A percentile compares a stretch with the other conserved stretches of the same genome.
Conservation (phyloP, 2,797 vertebrate species). For the Chanos chanos region DNA sequence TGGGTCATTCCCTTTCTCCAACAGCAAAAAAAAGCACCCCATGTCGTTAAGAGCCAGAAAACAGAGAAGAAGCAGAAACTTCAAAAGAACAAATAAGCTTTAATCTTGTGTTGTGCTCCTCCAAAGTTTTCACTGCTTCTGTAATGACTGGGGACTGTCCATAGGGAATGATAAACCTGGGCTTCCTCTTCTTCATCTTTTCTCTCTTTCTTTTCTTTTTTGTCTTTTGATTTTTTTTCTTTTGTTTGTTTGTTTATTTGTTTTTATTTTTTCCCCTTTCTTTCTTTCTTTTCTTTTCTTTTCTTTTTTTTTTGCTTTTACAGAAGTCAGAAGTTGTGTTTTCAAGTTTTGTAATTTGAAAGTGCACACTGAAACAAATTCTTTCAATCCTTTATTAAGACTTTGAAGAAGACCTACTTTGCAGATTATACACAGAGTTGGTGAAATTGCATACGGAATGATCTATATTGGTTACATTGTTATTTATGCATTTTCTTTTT, state of each 20-base stretch:
- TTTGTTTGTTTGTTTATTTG: no score
- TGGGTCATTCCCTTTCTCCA: slow-evolving; percentile 60
- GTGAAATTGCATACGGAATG: no score
- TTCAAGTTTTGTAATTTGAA: slow-evolving; percentile 24
- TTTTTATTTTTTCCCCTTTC: no score
- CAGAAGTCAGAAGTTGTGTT: slow-evolving; percentile 1
- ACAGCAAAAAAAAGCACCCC: slow-evolving; percentile 50
- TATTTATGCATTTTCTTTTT: no score
- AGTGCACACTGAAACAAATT: slow-evolving; percentile 12
- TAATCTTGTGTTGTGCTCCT: slow-evolving; percentile 60
- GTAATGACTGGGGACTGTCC: slow-evolving; percentile 43
- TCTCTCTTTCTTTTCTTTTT: no score
- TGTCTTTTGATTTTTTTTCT: no score
- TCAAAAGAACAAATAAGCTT: slow-evolving; percentile 70
- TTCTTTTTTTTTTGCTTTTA: slow-evolving; percentile 27
- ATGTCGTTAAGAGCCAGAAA: slow-evolving; percentile 54
- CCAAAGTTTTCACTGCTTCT: slow-evolving; percentile 54
- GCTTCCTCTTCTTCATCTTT: no score
- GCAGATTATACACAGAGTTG: no score
- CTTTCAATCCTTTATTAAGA: slow-evolving; percentile 15
- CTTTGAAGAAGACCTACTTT: no score
- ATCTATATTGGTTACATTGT: no score
- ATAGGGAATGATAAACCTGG: slow-evolving; percentile 41
- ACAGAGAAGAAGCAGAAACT: slow-evolving; percentile 47
- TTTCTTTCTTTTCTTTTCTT: no score